phyloP scores from a whole-genome alignment of 2,797 vertebrate genomes.

The Pseudochromis fuscus region DNA sequence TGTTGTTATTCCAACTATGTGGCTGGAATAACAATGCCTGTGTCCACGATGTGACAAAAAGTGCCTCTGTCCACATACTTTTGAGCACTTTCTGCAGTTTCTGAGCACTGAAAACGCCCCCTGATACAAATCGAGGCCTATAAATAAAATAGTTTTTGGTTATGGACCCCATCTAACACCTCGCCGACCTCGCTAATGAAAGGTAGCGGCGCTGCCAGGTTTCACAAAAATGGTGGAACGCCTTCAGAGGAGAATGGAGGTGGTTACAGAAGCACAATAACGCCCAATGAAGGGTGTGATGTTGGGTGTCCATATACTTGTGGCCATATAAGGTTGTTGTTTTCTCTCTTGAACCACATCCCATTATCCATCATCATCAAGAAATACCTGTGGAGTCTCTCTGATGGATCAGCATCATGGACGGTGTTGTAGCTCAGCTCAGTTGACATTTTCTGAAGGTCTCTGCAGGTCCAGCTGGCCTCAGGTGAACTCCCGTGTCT shows the following conservation, averaged over 20 bases:
- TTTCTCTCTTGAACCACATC: neutral
- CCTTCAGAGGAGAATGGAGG: no score
- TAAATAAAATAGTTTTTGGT: neutral
- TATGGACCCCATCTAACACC: neutral
- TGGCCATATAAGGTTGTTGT: neutral
- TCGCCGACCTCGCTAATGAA: neutral
- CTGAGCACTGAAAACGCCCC: neutral
- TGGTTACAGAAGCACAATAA: no score
- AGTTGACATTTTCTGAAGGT: no score
- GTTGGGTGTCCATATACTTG: neutral
- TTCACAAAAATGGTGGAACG: neutral
- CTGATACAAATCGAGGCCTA: neutral
- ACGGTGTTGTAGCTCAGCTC: neutral
- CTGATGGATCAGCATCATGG: neutral
- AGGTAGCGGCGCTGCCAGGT: neutral
- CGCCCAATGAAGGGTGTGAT: no score
- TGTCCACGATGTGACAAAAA: slow-evolving; percentile 8
- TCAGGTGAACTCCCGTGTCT: slow-evolving; percentile 1
- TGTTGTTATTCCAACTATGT: slow-evolving; percentile 31
- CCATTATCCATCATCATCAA: neutral
- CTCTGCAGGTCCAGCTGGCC: slow-evolving; percentile 17
- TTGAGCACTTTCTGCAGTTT: neutral
- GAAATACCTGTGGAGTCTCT: neutral
- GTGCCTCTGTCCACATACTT: neutral
- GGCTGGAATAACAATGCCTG: slow-evolving; percentile 34